phyloP scores from a whole-genome alignment of 2,113 vertebrate genomes.

The Xiphias gladius region DNA sequence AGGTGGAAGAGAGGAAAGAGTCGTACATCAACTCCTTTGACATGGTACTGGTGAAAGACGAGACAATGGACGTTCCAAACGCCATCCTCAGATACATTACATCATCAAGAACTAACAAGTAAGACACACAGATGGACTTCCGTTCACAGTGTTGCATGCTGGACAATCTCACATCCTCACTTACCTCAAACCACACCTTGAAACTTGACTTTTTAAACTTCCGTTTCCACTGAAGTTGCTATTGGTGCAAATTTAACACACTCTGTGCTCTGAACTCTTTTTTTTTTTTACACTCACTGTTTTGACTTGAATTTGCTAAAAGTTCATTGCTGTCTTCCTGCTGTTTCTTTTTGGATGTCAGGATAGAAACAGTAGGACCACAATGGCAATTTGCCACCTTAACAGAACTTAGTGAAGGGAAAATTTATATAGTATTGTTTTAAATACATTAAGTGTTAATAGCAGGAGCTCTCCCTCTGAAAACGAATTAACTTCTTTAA shows the following conservation, averaged over 20 bases:
- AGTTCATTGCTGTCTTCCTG: too few relatives aligned
- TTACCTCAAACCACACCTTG: conserved; percentile 42
- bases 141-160: conserved; percentile 2
- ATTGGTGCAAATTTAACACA: neutral
- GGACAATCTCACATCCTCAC: conserved; percentile 12
- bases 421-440: neutral
- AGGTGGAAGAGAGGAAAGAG: conserved; percentile 89
- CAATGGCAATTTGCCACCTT: neutral
- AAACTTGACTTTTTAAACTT: neutral
- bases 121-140: conserved; percentile 15
- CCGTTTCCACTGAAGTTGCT: neutral
- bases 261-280: neutral
- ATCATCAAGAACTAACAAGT: conserved; percentile 34
- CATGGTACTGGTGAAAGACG: conserved; percentile 89
- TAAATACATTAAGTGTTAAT: neutral
- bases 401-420: neutral
- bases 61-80: conserved; percentile 90
- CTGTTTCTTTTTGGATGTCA: neutral
- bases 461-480: neutral
- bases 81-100: conserved; percentile 84
- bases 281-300: neutral
- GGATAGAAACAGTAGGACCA: neutral
- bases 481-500: neutral
- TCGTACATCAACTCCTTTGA: conserved; percentile 88
- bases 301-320: neutral